phyloP scores from a whole-genome alignment of 2,888 invertebrate genomes.

The Mesochorus sp. region DNA sequence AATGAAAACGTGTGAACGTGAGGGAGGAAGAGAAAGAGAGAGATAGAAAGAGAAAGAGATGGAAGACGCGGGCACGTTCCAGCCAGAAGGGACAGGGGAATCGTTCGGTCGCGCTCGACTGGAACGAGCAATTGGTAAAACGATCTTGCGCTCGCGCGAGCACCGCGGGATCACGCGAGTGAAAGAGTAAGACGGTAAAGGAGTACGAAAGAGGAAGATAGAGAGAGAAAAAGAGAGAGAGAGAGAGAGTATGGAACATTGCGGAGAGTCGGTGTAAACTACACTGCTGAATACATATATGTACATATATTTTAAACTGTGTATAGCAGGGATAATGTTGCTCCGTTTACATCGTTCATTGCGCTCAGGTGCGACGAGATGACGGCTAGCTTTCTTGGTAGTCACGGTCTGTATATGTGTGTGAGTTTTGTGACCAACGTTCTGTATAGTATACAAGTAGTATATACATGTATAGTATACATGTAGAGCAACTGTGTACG shows the following conservation, averaged over 20 bases:
- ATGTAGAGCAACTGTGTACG: constrained; percentile 22
- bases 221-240: too few relatives aligned
- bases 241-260: not conserved
- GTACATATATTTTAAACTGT: too few relatives aligned
- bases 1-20: too few relatives aligned
- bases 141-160: constrained; percentile 51
- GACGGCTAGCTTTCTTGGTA: constrained; percentile 59
- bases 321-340: constrained; percentile 52
- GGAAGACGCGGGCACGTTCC: constrained; percentile 50
- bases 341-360: constrained; percentile 62
- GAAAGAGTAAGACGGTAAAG: constrained; percentile 20
- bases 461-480: constrained; percentile 10
- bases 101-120: constrained; percentile 51
- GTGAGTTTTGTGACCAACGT: too few relatives aligned
- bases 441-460: constrained; percentile 2
- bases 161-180: constrained; percentile 3
- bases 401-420: constrained; percentile 12
- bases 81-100: constrained; percentile 37
- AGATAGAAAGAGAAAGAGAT: constrained; percentile 1
- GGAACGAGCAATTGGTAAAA: constrained; percentile 63
- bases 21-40: too few relatives aligned
- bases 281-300: too few relatives aligned
- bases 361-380: constrained; percentile 62
- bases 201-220: constrained; percentile 5
- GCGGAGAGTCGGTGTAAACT: not conserved